Percentiles rank a stretch among this genome's conserved stretches.
phyloP scores from a whole-genome alignment of 2,888 invertebrate species.

The Agapostemon virescens region DNA sequence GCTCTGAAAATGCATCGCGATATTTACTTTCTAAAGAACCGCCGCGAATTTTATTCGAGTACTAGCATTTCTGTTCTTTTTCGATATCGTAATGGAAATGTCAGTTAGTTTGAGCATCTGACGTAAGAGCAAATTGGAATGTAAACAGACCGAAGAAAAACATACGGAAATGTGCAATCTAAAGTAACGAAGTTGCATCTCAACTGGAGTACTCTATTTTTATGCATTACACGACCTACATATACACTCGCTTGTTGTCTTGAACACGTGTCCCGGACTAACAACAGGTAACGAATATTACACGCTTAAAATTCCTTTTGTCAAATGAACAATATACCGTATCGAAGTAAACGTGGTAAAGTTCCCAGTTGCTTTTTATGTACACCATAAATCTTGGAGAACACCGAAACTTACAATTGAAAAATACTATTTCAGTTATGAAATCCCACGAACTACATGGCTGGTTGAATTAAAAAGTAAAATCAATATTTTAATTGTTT shows the following conservation, averaged over 20 bases:
- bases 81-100: neutral
- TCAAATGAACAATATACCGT: neutral
- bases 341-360: neutral
- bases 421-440: neutral
- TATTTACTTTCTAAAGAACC: neutral
- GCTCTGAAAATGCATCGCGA: neutral
- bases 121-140: neutral
- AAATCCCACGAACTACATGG: too few species aligned
- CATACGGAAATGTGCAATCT: conserved; percentile 4
- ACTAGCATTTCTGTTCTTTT: neutral
- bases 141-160: conserved; percentile 9
- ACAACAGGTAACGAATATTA: neutral
- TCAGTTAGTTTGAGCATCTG: neutral
- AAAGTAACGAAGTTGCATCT: conserved; percentile 12
- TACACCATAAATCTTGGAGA: neutral
- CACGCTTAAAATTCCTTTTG: neutral
- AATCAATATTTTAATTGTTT: too few species aligned
- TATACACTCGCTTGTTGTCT: neutral
- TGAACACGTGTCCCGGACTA: neutral
- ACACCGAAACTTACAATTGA: neutral
- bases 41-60: neutral
- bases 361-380: neutral
- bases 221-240: conserved; percentile 17
- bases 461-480: too few species aligned
- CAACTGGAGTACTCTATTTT: conserved; percentile 25